A percentile compares a stretch with the other conserved stretches of the same genome.
phyloP scores from a whole-genome alignment of 1,140 invertebrate species.

The Chironomus striatipennis region DNA sequence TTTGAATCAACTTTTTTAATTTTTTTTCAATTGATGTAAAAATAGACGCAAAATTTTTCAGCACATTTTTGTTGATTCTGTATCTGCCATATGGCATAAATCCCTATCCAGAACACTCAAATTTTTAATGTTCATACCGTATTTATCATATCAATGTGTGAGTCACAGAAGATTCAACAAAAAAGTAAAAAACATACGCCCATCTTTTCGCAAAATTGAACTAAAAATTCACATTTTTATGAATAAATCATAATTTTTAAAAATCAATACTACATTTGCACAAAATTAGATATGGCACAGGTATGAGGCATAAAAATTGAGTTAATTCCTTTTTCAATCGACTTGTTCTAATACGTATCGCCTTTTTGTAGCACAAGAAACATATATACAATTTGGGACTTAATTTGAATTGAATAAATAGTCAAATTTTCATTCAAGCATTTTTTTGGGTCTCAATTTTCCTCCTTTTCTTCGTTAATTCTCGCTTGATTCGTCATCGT shows the following conservation, averaged over 20 bases:
- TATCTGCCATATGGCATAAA: too few species aligned
- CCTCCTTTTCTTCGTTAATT: background rate
- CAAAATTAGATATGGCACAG: background rate
- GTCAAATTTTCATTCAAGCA: background rate
- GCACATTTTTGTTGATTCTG: too few species aligned
- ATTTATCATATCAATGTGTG: too few species aligned
- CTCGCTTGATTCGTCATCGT: conserved; percentile 19
- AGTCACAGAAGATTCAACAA: too few species aligned
- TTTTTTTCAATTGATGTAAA: too few species aligned
- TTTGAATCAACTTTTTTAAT: too few species aligned
- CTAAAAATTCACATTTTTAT: background rate
- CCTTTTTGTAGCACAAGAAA: background rate
- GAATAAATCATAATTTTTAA: background rate
- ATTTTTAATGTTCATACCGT: too few species aligned
- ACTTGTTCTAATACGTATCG: background rate
- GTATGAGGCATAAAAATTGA: background rate
- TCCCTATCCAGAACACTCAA: too few species aligned
- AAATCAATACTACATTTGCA: background rate
- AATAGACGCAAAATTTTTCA: too few species aligned
- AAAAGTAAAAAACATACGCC: too few species aligned
- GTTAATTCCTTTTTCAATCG: background rate
- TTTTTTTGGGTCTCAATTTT: background rate
- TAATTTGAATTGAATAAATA: background rate
- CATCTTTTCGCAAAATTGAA: too few species aligned
- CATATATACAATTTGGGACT: background rate